phyloP scores from a whole-genome alignment of 2,113 vertebrate genomes.

The Tauraco erythrolophus region DNA sequence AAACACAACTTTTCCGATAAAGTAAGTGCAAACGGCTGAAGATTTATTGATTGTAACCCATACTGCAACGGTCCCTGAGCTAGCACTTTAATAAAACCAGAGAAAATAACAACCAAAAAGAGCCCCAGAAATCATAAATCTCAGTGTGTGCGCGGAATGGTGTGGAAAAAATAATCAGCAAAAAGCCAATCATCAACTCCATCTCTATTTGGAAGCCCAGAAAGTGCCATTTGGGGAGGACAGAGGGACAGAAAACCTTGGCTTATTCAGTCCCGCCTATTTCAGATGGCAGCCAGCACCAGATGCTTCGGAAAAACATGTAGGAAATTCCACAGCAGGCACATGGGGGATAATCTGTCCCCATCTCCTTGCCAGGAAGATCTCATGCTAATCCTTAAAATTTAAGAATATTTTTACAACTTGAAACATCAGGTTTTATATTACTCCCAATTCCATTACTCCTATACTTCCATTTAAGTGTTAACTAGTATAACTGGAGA shows the following conservation, averaged over 20 bases:
- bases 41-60: slow-evolving; percentile 30
- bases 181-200: neutral
- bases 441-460: neutral
- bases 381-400: slow-evolving; percentile 36
- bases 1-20: slow-evolving; percentile 15
- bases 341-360: slow-evolving; percentile 43
- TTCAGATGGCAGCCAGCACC: slow-evolving; percentile 20
- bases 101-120: slow-evolving; percentile 13
- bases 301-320: slow-evolving; percentile 27
- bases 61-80: slow-evolving; percentile 10
- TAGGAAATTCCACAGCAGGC: slow-evolving; percentile 50
- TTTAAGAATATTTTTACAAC: slow-evolving; percentile 24
- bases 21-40: neutral
- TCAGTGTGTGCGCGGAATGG: neutral
- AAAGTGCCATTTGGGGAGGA: neutral
- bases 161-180: neutral
- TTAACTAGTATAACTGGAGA: neutral
- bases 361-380: slow-evolving; percentile 34
- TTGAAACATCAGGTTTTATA: slow-evolving; percentile 13
- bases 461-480: neutral
- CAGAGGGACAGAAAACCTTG: neutral
- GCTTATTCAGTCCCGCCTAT: neutral
- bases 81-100: neutral
- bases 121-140: slow-evolving; percentile 7
- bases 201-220: neutral